These are phyloP conservation scores for Clinocottus analis DNA, from an alignment of 2,113 vertebrate species.

Conservation along the genomic window DNA sequence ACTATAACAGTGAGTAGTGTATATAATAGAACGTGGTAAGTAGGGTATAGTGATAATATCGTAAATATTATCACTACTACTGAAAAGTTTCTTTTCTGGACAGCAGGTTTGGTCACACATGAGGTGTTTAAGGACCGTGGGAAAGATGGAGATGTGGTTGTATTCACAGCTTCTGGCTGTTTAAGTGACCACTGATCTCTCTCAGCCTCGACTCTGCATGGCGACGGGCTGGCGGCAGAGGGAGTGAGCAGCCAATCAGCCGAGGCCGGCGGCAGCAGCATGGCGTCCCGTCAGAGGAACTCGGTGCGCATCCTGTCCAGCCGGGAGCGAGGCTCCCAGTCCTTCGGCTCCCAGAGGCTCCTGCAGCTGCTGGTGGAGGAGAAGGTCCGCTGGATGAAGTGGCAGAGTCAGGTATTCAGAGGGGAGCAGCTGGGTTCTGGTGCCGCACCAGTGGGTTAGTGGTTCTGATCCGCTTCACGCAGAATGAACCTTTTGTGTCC, in stretches of 20 bases:
- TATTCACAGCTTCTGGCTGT: neutral
- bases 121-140: neutral
- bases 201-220: slow-evolving; percentile 63
- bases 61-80: too few relatives aligned
- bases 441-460: too few relatives aligned
- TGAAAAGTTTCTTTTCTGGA: neutral
- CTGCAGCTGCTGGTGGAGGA: slow-evolving; percentile 98
- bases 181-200: neutral
- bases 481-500: slow-evolving; percentile 60
- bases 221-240: slow-evolving; percentile 48
- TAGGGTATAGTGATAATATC: too few relatives aligned
- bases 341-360: slow-evolving; percentile 91
- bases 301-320: slow-evolving; percentile 94
- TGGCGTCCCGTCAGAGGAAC: slow-evolving; percentile 95
- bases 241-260: slow-evolving; percentile 70
- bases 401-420: slow-evolving; percentile 99
- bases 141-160: neutral
- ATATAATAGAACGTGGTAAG: too few relatives aligned
- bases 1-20: too few relatives aligned
- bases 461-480: neutral
- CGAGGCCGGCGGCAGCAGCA: slow-evolving; percentile 74
- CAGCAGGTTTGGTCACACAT: neutral
- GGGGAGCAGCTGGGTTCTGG: too few relatives aligned
- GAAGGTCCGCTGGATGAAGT: slow-evolving; percentile 98
- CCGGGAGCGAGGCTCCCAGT: slow-evolving; percentile 91